phyloP scores from a whole-genome alignment of 2,888 invertebrate genomes.

The Ceramica pisi region DNA sequence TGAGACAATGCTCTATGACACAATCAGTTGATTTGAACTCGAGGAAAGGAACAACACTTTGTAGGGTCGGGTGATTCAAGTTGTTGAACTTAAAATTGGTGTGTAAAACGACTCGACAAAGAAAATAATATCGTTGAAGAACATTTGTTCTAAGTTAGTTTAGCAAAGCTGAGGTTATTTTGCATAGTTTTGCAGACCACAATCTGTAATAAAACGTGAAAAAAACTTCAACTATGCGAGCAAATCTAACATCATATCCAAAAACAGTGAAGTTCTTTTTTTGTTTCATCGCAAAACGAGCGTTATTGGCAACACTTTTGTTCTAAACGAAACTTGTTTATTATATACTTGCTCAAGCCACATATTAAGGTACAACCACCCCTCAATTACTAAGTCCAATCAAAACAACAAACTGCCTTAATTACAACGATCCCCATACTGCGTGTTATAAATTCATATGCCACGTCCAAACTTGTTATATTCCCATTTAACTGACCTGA shows the following conservation, averaged over 20 bases:
- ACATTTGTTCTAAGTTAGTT: not conserved
- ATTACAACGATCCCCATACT: conserved; percentile 27
- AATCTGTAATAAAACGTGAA: not conserved
- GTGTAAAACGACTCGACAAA: not conserved
- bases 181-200: not conserved
- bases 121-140: not conserved
- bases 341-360: conserved; percentile 21
- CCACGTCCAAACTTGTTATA: conserved; percentile 28
- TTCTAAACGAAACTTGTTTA: not conserved
- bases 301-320: not conserved
- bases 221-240: not conserved
- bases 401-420: conserved; percentile 18
- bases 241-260: not conserved
- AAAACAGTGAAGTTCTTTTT: not conserved
- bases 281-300: not conserved
- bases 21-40: conserved; percentile 48
- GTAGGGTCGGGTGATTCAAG: conserved; percentile 4
- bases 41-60: conserved; percentile 20
- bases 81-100: conserved; percentile 11
- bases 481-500: conserved; percentile 44
- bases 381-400: conserved; percentile 21
- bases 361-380: conserved; percentile 4
- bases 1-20: conserved; percentile 55
- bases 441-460: conserved; percentile 34
- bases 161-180: not conserved